Percentiles rank a stretch among this genome's conserved stretches.
Evolutionary conservation across 2,888 invertebrate species (phyloP).

Genomic region (Calliphora vomitoria): DNA sequence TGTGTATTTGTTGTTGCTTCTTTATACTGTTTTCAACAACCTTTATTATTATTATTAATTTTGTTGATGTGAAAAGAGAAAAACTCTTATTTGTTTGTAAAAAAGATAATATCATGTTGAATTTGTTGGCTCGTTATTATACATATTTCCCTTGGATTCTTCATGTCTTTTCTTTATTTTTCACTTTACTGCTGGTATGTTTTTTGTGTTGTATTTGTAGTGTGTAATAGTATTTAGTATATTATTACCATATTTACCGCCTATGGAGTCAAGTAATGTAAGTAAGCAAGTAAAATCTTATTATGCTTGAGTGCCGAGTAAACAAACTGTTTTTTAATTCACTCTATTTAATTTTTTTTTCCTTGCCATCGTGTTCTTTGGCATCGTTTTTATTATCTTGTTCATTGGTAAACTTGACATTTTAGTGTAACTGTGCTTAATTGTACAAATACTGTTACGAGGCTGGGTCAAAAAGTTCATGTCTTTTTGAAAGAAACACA

Average conservation of each 20-base stretch:
- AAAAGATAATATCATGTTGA: slow-evolving; percentile 21
- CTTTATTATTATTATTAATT: not conserved
- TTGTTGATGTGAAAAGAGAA: not conserved
- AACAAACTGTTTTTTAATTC: slow-evolving; percentile 8
- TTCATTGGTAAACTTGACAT: not conserved
- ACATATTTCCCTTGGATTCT: not conserved
- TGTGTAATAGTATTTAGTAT: not conserved
- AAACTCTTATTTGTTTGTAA: slow-evolving; percentile 7
- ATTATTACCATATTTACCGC: slow-evolving; percentile 62
- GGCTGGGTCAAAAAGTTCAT: too few relatives aligned
- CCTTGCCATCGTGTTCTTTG: not conserved
- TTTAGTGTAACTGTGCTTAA: not conserved
- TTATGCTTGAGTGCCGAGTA: slow-evolving; percentile 69
- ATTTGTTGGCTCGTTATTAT: not conserved
- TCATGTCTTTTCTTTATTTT: not conserved
- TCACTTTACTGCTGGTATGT: not conserved
- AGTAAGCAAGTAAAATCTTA: slow-evolving; percentile 60
- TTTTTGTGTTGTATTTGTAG: not conserved
- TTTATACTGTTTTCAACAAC: not conserved
- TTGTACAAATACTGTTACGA: too few relatives aligned
- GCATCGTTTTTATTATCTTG: not conserved
- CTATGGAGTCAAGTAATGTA: slow-evolving; percentile 62
- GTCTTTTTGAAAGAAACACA: too few relatives aligned
- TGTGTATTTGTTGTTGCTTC: not conserved
- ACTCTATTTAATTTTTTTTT: not conserved